phyloP scores from a whole-genome alignment of 2,888 invertebrate species.

The Tholera decimalis region DNA sequence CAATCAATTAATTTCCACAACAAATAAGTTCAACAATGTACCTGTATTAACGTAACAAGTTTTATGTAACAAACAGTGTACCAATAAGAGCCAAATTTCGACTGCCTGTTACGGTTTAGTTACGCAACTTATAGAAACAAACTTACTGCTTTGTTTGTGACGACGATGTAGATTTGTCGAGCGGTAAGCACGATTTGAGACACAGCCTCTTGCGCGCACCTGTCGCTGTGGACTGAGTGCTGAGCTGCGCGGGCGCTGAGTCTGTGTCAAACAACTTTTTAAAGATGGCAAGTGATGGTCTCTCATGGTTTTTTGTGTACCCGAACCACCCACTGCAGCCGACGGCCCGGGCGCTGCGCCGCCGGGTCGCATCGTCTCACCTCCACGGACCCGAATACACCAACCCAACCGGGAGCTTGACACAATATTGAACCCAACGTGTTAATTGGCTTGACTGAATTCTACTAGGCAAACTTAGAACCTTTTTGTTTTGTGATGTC shows the following conservation, averaged over 20 bases:
- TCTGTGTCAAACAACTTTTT: slow-evolving; percentile 31
- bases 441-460: slow-evolving; percentile 33
- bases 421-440: slow-evolving; percentile 37
- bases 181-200: slow-evolving; percentile 17
- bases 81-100: slow-evolving; percentile 1
- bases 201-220: slow-evolving; percentile 61
- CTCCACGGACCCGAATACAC: neutral
- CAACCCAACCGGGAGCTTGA: slow-evolving; percentile 27
- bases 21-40: neutral
- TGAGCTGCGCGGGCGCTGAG: slow-evolving; percentile 27
- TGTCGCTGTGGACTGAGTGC: slow-evolving; percentile 59
- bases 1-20: slow-evolving; percentile 8
- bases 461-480: neutral
- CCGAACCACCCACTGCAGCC: slow-evolving; percentile 2
- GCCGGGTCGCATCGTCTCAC: too few species aligned
- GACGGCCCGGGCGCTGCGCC: neutral
- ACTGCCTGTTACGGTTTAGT: slow-evolving; percentile 12
- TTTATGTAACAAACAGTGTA: neutral
- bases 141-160: slow-evolving; percentile 63
- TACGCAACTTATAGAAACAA: slow-evolving; percentile 37
- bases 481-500: neutral
- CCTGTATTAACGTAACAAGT: neutral
- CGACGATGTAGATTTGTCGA: slow-evolving; percentile 40
- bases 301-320: neutral
- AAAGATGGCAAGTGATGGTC: slow-evolving; percentile 30